These are phyloP conservation scores for Cricetomys ansorgei DNA, from an alignment of 2,113 vertebrate species.

Conservation along the genomic window DNA sequence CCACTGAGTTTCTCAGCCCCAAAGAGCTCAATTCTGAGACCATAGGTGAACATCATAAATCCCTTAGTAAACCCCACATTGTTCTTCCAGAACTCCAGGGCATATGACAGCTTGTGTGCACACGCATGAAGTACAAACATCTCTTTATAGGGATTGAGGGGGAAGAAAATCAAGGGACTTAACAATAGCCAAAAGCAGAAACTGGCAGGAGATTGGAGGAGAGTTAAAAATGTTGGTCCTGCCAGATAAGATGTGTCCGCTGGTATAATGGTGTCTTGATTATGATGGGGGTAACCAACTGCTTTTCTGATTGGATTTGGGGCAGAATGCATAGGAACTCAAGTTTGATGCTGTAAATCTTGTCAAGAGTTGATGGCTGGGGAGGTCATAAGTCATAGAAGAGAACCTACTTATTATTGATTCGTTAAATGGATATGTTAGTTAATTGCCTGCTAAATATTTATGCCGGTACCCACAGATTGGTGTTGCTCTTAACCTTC, in stretches of 20 bases:
- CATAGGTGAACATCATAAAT: neutral
- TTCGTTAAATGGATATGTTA: neutral
- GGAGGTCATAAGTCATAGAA: neutral
- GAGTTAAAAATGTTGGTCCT: neutral
- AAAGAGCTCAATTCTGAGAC: neutral
- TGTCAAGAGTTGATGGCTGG: neutral
- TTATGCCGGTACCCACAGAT: neutral
- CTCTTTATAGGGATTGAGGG: neutral
- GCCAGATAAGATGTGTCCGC: neutral
- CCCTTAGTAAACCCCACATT: neutral
- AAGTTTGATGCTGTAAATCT: neutral
- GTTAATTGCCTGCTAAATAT: neutral
- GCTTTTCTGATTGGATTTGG: neutral
- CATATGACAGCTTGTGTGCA: neutral
- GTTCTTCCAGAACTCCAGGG: neutral
- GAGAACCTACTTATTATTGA: neutral
- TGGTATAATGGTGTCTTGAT: neutral
- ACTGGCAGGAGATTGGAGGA: neutral
- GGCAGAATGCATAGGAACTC: neutral
- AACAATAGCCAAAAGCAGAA: constrained; percentile 19
- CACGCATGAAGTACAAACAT: neutral
- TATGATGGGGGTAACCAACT: neutral
- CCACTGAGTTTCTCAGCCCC: neutral
- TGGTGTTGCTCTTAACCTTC: neutral
- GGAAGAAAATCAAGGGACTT: neutral